Evolutionary conservation across 1,140 invertebrate species (phyloP).

Genomic region (Papilio aristodemus): DNA sequence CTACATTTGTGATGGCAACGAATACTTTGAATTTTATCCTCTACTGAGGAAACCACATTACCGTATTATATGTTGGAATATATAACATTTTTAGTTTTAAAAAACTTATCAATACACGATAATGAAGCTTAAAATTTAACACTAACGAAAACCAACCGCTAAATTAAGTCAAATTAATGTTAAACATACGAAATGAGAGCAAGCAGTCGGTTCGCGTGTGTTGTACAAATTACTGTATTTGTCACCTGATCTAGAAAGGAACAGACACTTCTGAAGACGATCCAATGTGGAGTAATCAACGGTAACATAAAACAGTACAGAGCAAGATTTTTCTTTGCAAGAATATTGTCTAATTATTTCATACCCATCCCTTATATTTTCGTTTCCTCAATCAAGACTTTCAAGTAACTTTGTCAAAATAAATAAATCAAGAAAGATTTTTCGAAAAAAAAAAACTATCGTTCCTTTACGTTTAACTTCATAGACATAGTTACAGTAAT

Average conservation of each 20-base stretch:
- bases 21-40: neutral
- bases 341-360: neutral
- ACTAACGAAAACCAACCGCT: neutral
- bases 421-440: too few relatives aligned
- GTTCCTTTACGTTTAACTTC: too few relatives aligned
- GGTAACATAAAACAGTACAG: neutral
- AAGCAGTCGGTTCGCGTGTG: neutral
- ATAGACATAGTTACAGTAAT: too few relatives aligned
- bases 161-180: neutral
- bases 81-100: too few relatives aligned
- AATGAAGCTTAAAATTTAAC: neutral
- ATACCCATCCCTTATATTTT: neutral
- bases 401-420: too few relatives aligned
- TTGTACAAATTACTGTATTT: slow-evolving; percentile 15
- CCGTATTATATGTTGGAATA: too few relatives aligned
- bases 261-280: neutral
- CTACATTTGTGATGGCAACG: neutral
- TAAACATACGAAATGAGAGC: slow-evolving; percentile 2
- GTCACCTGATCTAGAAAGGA: slow-evolving; percentile 10
- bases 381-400: too few relatives aligned
- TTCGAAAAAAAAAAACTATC: too few relatives aligned
- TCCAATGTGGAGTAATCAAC: neutral
- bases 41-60: neutral
- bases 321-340: neutral
- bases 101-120: too few relatives aligned